Evolutionary conservation across 1,140 invertebrate genomes (phyloP), one percentile per base, ranked within the genome.

Genomic region (Procambarus virginalis): DNA sequence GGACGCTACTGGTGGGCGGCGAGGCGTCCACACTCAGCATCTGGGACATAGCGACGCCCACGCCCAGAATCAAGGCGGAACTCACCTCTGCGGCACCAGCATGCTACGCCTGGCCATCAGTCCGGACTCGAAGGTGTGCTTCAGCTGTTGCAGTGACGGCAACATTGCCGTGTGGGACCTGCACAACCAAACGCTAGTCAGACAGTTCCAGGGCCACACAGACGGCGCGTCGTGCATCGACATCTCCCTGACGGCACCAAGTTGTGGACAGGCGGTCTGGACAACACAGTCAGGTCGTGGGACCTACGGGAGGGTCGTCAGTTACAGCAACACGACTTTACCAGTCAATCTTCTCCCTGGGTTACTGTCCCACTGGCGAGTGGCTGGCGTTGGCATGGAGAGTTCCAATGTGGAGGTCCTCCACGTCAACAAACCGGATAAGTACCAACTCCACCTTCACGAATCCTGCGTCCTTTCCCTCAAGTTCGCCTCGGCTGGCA

Each of bases 301-400:
- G 98, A 99, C 94, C 95, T 99, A 58, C 94, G 98, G 90, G 98
- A 98, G 94, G 98, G 98, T 48, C 94, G 97, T 81, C 98, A 99
- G 94, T 94, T 99, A 55, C 97, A 99, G 93, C 98, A 99, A 93
- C 97, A 99, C 94, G 98, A 99, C 93, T 99, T 99, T 94, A 97
- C 95, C 93, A 98, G 97, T 92, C 98, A 99, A 98, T 98, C 92
- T 98, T 99, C 94, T 99, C 98, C 46, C 95, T 99, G 46, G 98
- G 98, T 60, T 99, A 99, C 94, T 99, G 98, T 94, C 99, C 99
- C 2, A 98, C 97, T 73, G 98, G 98, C 0, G 98, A 99, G 91
- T 99, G 98, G 98, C 95, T 99, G 46, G 99, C 51, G 99, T 99
- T 60, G 99, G 98, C 78, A 99, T 99, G 98, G 98, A 99, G 94